Evolutionary conservation across 2,113 vertebrate genomes (phyloP).

Genomic region (Stomatorhinus ivindoensis): DNA sequence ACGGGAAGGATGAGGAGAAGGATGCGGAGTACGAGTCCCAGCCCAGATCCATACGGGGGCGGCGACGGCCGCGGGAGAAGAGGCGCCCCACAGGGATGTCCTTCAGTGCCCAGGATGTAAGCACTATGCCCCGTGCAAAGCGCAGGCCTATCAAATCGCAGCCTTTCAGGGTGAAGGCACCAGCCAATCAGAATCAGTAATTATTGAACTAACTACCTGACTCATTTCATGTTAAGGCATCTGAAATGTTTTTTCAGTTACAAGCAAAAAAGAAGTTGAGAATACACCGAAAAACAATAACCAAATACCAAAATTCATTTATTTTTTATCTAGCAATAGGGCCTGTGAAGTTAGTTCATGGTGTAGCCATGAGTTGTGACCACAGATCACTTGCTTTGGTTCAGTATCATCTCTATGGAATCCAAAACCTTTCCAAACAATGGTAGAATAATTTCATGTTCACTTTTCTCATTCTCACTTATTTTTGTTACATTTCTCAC

Average conservation of each 20-base stretch:
- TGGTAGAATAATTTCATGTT: neutral
- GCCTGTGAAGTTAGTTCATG: neutral
- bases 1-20: slow-evolving; percentile 86
- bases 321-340: neutral
- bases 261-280: neutral
- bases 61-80: slow-evolving; percentile 90
- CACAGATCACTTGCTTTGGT: neutral
- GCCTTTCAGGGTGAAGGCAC: too few species aligned
- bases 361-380: neutral
- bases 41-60: slow-evolving; percentile 87
- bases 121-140: slow-evolving; percentile 18
- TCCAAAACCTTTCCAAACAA: neutral
- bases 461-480: neutral
- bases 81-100: slow-evolving; percentile 90
- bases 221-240: neutral
- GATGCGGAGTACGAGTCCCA: slow-evolving; percentile 93
- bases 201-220: too few species aligned
- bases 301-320: neutral
- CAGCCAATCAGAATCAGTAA: too few species aligned
- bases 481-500: neutral
- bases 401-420: neutral
- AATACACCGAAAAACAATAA: neutral
- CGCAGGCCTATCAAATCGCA: too few species aligned
- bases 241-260: neutral
- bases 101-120: slow-evolving; percentile 87